A percentile compares a stretch with the other conserved stretches of the same genome.
These are phyloP conservation scores for Anser cygnoides DNA, from an alignment of 2,113 vertebrate species.

Conservation along the genomic window DNA sequence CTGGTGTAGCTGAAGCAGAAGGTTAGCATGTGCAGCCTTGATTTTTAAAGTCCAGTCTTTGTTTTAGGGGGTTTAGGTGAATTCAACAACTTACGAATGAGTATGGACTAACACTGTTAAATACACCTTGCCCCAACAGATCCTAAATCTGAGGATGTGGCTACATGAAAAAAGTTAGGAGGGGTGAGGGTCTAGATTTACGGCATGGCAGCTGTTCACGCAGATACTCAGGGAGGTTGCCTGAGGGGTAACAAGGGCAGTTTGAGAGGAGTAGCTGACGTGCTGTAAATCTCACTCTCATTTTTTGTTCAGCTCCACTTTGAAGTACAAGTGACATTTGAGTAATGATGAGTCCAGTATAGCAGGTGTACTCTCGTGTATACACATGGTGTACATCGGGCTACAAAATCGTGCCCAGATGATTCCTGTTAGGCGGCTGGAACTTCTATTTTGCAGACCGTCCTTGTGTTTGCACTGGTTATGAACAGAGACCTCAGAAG, in stretches of 20 bases:
- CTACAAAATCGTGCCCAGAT: neutral
- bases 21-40: neutral
- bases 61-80: neutral
- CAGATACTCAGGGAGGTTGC: neutral
- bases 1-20: neutral
- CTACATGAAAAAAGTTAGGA: neutral
- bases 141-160: neutral
- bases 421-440: neutral
- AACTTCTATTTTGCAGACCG: neutral
- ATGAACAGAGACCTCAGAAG: neutral
- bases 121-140: neutral
- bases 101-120: neutral
- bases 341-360: neutral
- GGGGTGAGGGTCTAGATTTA: neutral
- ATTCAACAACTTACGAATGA: neutral
- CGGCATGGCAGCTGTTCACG: fast-evolving
- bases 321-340: neutral
- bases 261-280: neutral
- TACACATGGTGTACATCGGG: neutral
- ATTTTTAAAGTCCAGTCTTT: neutral
- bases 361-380: neutral
- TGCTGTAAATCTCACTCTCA: constrained; percentile 5
- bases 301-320: neutral
- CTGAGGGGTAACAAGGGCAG: neutral
- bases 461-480: neutral